Conservation (phyloP, 92 coral and sea anemone genomes). For the Zoanthus gigantus region DNA sequence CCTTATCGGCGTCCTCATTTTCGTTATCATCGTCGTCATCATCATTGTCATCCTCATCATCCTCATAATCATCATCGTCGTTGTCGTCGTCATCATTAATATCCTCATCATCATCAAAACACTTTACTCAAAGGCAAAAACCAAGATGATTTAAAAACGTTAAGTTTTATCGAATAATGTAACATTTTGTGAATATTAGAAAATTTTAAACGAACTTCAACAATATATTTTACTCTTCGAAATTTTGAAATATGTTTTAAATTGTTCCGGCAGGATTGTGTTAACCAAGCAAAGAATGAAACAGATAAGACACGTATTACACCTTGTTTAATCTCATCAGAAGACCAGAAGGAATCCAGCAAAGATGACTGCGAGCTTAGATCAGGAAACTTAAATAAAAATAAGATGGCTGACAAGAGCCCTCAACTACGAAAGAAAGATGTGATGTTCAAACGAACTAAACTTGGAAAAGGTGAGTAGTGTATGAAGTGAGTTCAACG, state of each 20-base stretch:
- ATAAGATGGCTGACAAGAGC: conserved; percentile 7
- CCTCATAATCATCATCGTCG: no score
- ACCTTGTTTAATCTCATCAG: not conserved
- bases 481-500: not conserved
- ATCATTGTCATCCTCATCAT: no score
- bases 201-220: no score
- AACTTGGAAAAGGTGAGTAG: conserved; percentile 31
- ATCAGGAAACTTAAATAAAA: not conserved
- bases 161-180: no score
- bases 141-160: no score
- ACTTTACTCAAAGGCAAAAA: no score
- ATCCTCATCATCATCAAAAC: no score
- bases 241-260: not conserved
- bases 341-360: not conserved
- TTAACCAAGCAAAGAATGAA: not conserved
- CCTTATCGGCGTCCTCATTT: no score
- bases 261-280: not conserved
- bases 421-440: conserved; percentile 14
- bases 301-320: not conserved
- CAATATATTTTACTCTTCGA: no score
- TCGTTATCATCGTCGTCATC: no score
- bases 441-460: conserved; percentile 1
- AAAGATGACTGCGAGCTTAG: not conserved
- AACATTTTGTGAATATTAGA: no score
- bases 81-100: no score